Conservation (phyloP, 2,113 vertebrate species). For the Siniperca knerii region DNA sequence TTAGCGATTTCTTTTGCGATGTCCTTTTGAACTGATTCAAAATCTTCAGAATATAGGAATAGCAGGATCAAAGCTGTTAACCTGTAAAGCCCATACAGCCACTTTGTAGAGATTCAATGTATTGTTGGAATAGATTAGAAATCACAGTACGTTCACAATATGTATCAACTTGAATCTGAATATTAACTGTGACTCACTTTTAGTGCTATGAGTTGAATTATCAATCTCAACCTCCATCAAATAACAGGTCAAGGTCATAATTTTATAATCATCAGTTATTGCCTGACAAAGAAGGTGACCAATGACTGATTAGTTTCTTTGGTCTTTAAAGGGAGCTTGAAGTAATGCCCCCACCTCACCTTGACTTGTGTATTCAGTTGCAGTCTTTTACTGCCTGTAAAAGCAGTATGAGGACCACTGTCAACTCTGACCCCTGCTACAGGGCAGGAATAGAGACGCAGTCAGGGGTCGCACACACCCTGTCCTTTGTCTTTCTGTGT, state of each 20-base stretch:
- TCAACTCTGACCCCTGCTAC: constrained; percentile 78
- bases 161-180: neutral
- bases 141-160: neutral
- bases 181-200: neutral
- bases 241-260: neutral
- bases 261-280: neutral
- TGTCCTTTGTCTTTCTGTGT: constrained; percentile 58
- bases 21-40: neutral
- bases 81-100: too few relatives aligned
- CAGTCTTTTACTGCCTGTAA: constrained; percentile 83
- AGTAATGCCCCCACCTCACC: constrained; percentile 55
- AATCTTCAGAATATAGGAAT: neutral
- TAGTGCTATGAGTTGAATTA: neutral
- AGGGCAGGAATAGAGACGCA: constrained; percentile 81
- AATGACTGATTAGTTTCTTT: constrained; percentile 15
- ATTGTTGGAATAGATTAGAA: neutral
- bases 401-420: constrained; percentile 71
- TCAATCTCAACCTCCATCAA: neutral
- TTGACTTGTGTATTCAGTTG: constrained; percentile 86
- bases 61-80: neutral
- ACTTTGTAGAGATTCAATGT: neutral
- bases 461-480: constrained; percentile 72
- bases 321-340: constrained; percentile 33
- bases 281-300: constrained; percentile 8
- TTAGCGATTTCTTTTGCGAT: too few relatives aligned